Evolutionary conservation across 2,888 invertebrate genomes (phyloP).

Genomic region (Shargacucullia verbasci): DNA sequence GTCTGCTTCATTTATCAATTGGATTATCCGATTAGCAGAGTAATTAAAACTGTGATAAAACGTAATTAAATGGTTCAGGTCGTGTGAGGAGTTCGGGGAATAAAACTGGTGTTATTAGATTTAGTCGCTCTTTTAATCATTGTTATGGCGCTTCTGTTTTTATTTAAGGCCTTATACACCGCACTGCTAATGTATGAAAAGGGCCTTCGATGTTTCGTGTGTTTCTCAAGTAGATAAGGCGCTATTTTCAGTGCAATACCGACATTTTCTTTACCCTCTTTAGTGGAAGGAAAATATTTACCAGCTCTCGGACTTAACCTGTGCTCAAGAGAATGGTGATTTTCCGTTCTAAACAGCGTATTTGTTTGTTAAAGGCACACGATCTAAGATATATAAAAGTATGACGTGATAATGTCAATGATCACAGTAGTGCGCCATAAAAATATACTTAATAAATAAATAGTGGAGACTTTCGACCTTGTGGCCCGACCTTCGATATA

Average conservation of each 20-base stretch:
- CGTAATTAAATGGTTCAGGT: constrained; percentile 54
- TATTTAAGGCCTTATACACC: too few species aligned
- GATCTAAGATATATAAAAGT: constrained; percentile 22
- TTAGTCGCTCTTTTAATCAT: too few species aligned
- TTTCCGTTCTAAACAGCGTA: neutral
- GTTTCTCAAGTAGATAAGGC: too few species aligned
- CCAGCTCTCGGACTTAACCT: too few species aligned
- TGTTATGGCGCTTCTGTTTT: too few species aligned
- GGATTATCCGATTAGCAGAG: constrained; percentile 61
- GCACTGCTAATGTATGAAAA: too few species aligned
- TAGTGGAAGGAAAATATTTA: too few species aligned
- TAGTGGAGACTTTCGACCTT: constrained; percentile 49
- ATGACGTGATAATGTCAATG: constrained; percentile 30
- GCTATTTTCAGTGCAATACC: too few species aligned
- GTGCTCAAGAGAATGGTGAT: too few species aligned
- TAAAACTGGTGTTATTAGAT: constrained; percentile 7
- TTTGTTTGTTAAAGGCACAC: neutral
- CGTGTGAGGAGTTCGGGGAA: constrained; percentile 15
- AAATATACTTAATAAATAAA: constrained; percentile 39
- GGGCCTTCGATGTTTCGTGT: too few species aligned
- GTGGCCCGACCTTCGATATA: constrained; percentile 49
- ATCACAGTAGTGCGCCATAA: constrained; percentile 14
- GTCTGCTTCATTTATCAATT: constrained; percentile 54
- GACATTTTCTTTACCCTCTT: too few species aligned
- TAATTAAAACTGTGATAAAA: constrained; percentile 62